Base-by-base conservation (phyloP, 2,113 vertebrate species). In the Eleginops maclovinus region DNA sequence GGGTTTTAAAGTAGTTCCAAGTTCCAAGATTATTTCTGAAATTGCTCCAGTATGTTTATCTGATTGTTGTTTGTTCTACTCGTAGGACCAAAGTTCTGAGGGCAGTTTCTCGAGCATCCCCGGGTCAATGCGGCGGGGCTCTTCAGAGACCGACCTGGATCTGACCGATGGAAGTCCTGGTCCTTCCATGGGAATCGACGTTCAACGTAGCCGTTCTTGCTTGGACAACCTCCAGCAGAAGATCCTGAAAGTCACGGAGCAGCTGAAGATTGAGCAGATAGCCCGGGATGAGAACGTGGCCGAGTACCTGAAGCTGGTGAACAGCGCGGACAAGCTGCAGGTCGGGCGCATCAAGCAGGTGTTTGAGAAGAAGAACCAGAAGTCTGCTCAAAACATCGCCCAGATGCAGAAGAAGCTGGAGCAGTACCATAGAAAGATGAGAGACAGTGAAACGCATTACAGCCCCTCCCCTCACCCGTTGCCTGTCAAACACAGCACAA, bases 331-430 rank as follows among this genome's bases (percentile, higher is more conserved):
- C 92, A 97, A 96, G 93, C 97, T 97, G 92, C 98, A 99, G 75
- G 95, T 95, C 28, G 95, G 96, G 0, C 97, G 98, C 83, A 99
- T 99, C 93, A 97, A 97, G 88, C 97, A 98, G 90, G 98, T 98
- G 26, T 99, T 99, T 0, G 98, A 98, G 93, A 99, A 99, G 95
- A 99, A 99, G 94, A 98, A 99, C 93, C 97, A 98, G 93, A 99
- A 98, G 86, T 97, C 97, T 0, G 96, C 97, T 0, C 97, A 98
- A 81, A 97, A 96, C 87, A 98, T 99, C 3, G 94, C 96, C 0
- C 96, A 98, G 90, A 96, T 99, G 91, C 97, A 99, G 86, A 98
- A 98, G 93, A 99, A 99, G 88, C 92, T 99, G 70, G 97, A 98
- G 87, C 96, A 97, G 92, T 99, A 96, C 90, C 96, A 97, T 84